phyloP scores from a whole-genome alignment of 2,888 invertebrate genomes.

The Drosophila mimetica region DNA sequence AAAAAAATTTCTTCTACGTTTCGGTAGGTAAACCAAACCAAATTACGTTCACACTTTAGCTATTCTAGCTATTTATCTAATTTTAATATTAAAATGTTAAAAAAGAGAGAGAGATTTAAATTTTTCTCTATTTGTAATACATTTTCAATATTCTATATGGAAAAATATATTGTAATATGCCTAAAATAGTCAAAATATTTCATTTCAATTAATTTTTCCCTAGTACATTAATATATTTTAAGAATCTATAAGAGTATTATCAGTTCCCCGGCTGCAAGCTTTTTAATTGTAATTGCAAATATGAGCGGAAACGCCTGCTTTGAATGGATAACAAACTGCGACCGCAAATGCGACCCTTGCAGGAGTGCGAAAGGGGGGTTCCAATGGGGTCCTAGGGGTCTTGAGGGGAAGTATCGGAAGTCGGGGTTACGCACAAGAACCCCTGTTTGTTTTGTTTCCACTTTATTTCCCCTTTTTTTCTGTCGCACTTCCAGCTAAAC shows the following conservation, averaged over 20 bases:
- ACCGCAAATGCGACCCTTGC: slow-evolving; percentile 24
- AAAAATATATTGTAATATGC: too few species aligned
- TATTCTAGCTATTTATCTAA: too few species aligned
- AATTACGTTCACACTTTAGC: too few species aligned
- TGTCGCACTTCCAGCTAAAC: slow-evolving; percentile 13
- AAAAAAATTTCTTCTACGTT: too few species aligned
- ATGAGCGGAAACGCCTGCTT: slow-evolving; percentile 67
- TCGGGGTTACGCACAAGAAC: slow-evolving; percentile 61
- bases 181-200: too few species aligned
- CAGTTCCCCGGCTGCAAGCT: neutral
- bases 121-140: too few species aligned
- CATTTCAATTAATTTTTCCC: too few species aligned
- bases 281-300: slow-evolving; percentile 74
- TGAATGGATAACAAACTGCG: slow-evolving; percentile 54
- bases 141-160: too few species aligned
- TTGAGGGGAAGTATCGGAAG: slow-evolving; percentile 42
- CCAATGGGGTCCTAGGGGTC: neutral
- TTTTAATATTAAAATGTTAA: too few species aligned
- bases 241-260: slow-evolving; percentile 8
- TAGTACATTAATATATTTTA: too few species aligned
- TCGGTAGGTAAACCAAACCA: too few species aligned
- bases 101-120: too few species aligned
- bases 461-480: slow-evolving; percentile 1
- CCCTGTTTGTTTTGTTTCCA: slow-evolving; percentile 14
- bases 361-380: neutral